phyloP scores from a whole-genome alignment of 2,888 invertebrate genomes.

The Hecatera dysodea region DNA sequence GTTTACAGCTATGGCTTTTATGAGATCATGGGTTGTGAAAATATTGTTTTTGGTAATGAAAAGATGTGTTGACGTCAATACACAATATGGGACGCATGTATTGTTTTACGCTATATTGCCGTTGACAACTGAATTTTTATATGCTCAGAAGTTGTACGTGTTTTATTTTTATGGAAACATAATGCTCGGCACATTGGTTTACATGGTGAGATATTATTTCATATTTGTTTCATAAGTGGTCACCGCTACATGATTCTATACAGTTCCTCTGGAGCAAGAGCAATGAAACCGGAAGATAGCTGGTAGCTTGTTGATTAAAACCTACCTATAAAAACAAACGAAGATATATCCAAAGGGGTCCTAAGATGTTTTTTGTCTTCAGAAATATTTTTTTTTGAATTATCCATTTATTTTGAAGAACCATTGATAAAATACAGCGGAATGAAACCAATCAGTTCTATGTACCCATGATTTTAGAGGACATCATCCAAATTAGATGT shows the following conservation, averaged over 20 bases:
- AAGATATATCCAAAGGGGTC: too few species aligned
- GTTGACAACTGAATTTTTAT: slow-evolving; percentile 77
- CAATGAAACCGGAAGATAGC: neutral
- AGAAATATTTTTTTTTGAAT: neutral
- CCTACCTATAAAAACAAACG: too few species aligned
- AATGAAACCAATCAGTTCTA: neutral
- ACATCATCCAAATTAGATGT: neutral
- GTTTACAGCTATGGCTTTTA: slow-evolving; percentile 72
- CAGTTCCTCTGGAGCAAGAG: neutral
- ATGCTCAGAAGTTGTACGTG: slow-evolving; percentile 75
- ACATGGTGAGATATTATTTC: slow-evolving; percentile 48
- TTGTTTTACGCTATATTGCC: slow-evolving; percentile 79
- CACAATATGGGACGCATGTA: slow-evolving; percentile 70
- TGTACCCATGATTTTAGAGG: neutral
- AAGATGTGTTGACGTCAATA: slow-evolving; percentile 71
- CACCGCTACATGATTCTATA: too few species aligned
- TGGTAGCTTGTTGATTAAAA: slow-evolving; percentile 1
- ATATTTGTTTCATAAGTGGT: slow-evolving; percentile 5
- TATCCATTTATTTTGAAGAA: neutral
- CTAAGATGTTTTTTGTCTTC: too few species aligned
- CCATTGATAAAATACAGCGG: neutral
- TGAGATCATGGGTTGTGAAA: slow-evolving; percentile 77
- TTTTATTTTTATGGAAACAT: slow-evolving; percentile 77
- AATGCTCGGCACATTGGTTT: slow-evolving; percentile 66
- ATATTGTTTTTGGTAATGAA: slow-evolving; percentile 71